Evolutionary conservation across 2,888 invertebrate species (phyloP).

Genomic region (Idaea dimidiata): DNA sequence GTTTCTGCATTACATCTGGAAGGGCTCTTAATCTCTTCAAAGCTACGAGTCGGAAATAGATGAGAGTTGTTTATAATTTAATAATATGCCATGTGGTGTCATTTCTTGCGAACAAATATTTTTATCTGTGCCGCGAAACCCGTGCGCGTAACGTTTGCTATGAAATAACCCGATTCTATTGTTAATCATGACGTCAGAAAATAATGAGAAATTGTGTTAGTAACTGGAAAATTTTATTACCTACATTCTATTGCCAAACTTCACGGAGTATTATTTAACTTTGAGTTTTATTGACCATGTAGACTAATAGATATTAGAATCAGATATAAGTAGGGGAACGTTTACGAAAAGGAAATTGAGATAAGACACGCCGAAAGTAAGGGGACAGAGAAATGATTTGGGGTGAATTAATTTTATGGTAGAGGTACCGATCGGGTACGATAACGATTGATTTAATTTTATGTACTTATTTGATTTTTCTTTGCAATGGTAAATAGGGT

Average conservation of each 20-base stretch:
- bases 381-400: constrained; percentile 3
- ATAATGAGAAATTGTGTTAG: neutral
- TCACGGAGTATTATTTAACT: constrained; percentile 12
- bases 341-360: constrained; percentile 8
- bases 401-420: constrained; percentile 23
- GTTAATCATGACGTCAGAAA: constrained; percentile 3
- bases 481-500: neutral
- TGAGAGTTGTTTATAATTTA: neutral
- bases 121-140: neutral
- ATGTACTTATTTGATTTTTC: constrained; percentile 5
- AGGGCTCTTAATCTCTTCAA: constrained; percentile 3
- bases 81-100: constrained; percentile 4
- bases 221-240: neutral
- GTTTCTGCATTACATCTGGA: constrained; percentile 1
- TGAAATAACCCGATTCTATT: neutral
- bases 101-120: neutral
- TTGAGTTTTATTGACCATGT: constrained; percentile 5
- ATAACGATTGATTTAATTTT: constrained; percentile 14
- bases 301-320: neutral
- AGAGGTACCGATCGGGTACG: constrained; percentile 4
- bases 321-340: constrained; percentile 2
- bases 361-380: constrained; percentile 13
- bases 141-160: constrained; percentile 1
- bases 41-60: neutral
- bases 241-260: neutral